Evolutionary conservation across 2,113 vertebrate species (phyloP).

Genomic region (Oxygymnocypris stewartii): DNA sequence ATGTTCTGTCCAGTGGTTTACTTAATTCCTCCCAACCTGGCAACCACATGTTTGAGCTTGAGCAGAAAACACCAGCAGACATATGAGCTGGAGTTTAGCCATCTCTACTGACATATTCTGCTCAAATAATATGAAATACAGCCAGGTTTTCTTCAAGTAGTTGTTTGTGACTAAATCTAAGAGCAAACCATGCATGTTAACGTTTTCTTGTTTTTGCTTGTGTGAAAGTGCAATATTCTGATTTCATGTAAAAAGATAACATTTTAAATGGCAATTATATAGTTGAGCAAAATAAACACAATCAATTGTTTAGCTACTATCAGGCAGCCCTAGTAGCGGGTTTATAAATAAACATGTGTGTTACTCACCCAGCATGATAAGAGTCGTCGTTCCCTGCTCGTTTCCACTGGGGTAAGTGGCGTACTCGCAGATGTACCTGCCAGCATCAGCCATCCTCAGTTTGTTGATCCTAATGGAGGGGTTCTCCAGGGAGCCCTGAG

Average conservation of each 20-base stretch:
- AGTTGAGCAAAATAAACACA: neutral
- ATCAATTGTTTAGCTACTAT: neutral
- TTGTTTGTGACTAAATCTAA: neutral
- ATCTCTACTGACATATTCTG: too few relatives aligned
- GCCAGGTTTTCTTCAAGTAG: too few relatives aligned
- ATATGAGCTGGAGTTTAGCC: neutral
- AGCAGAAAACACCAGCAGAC: neutral
- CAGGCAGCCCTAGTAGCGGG: neutral
- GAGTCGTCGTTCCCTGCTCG: conserved; percentile 75
- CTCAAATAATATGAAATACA: too few relatives aligned
- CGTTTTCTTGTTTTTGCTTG: neutral
- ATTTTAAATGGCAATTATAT: too few relatives aligned
- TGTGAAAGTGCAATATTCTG: neutral
- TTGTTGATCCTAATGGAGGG: conserved; percentile 77
- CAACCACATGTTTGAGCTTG: neutral
- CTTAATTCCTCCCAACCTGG: neutral
- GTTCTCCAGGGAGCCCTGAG: conserved; percentile 66
- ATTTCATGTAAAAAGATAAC: neutral
- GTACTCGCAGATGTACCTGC: conserved; percentile 83
- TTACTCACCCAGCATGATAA: conserved; percentile 75
- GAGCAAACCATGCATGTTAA: neutral
- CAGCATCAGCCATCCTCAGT: conserved; percentile 76
- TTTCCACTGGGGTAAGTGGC: conserved; percentile 84
- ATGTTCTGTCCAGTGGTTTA: neutral
- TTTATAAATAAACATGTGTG: neutral